Conservation (phyloP, 2,797 vertebrate genomes). For the Xerus rutilus region DNA sequence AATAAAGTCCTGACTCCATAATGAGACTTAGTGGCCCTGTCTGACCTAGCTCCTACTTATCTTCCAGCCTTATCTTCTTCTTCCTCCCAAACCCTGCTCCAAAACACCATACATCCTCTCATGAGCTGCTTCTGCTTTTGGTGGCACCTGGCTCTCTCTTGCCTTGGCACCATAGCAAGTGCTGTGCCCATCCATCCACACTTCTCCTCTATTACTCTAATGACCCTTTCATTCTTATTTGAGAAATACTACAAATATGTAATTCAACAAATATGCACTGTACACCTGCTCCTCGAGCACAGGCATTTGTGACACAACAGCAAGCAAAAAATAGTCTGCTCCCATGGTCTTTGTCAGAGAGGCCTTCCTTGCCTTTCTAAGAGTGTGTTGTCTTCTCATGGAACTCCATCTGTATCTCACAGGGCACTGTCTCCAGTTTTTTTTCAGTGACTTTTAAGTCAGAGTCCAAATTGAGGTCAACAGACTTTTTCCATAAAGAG, state of each 20-base stretch:
- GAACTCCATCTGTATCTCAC: background rate
- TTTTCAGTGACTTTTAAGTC: conserved; percentile 8
- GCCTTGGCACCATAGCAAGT: background rate
- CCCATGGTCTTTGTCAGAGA: background rate
- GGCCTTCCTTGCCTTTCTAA: conserved; percentile 4
- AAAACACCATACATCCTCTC: fast-evolving
- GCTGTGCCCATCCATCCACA: background rate
- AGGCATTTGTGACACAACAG: background rate
- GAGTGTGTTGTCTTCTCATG: background rate
- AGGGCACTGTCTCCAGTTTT: background rate
- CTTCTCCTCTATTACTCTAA: background rate
- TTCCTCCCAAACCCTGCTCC: background rate
- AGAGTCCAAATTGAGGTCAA: background rate
- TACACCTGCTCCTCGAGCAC: background rate
- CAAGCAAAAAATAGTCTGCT: background rate
- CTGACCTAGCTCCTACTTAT: background rate
- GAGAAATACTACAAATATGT: background rate
- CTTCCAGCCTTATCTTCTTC: background rate
- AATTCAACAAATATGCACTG: background rate
- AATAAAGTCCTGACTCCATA: background rate
- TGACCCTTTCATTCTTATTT: background rate
- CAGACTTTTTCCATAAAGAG: conserved; percentile 18
- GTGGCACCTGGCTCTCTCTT: background rate
- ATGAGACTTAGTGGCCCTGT: background rate
- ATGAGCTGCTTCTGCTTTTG: background rate